These are phyloP conservation scores for Pachycephala philippinensis DNA, from an alignment of 2,113 vertebrate species.

Conservation along the genomic window DNA sequence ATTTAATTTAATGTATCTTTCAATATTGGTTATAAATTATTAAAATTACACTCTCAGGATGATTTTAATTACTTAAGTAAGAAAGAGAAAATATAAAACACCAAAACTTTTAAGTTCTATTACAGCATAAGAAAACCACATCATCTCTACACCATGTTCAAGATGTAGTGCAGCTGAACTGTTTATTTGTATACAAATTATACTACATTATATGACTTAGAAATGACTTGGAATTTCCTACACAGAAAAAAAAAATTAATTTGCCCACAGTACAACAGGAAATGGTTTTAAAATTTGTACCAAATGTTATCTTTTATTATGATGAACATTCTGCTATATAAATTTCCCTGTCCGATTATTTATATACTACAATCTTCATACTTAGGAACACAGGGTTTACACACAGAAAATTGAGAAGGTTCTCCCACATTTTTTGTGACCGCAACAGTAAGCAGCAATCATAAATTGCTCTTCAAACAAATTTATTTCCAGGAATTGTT, in stretches of 20 bases:
- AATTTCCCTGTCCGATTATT: not conserved
- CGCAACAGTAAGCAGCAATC: not conserved
- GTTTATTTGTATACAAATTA: not conserved
- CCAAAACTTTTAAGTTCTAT: not conserved
- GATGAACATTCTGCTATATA: not conserved
- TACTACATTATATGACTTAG: not conserved
- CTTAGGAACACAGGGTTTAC: not conserved
- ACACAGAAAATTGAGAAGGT: not conserved
- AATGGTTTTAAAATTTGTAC: not conserved
- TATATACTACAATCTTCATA: not conserved
- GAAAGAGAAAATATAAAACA: not conserved
- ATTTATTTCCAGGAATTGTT: not conserved
- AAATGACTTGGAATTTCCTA: not conserved
- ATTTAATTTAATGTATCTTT: not conserved
- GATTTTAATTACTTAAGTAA: not conserved
- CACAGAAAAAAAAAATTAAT: not conserved
- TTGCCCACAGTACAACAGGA: not conserved
- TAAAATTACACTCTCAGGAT: not conserved
- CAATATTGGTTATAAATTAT: not conserved
- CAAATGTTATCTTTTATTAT: not conserved
- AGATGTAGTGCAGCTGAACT: not conserved
- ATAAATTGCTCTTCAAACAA: not conserved
- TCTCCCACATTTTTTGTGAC: not conserved
- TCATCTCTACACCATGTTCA: not conserved
- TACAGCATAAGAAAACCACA: not conserved